A percentile compares a stretch with the other conserved stretches of the same genome.
Conservation (phyloP, 92 coral and sea anemone genomes). For the Virgularia gustaviana region DNA sequence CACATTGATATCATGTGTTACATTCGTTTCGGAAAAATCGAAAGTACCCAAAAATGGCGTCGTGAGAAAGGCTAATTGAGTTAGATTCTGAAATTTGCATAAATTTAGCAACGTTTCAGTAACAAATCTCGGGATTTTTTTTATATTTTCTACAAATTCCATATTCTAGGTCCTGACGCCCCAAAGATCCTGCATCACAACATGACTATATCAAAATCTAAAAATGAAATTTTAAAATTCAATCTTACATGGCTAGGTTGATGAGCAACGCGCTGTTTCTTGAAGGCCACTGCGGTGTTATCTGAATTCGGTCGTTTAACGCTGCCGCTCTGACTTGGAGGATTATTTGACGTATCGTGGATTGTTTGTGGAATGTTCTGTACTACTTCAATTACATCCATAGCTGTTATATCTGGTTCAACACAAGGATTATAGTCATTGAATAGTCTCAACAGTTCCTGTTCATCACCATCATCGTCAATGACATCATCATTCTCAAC, state of each 20-base stretch:
- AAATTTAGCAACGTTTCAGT: no score
- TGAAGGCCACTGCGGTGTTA: conserved; percentile 62
- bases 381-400: conserved; percentile 19
- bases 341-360: not conserved
- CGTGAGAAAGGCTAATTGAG: no score
- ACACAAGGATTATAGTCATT: conserved; percentile 59
- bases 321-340: conserved; percentile 13
- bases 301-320: conserved; percentile 36
- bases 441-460: conserved; percentile 35
- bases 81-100: no score
- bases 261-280: conserved; percentile 92
- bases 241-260: conserved; percentile 70
- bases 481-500: not conserved
- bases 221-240: not conserved
- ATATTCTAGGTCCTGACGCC: no score
- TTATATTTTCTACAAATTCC: no score
- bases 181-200: no score
- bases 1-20: no score
- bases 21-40: not conserved
- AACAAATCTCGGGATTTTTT: no score
- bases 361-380: not conserved
- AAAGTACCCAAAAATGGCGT: not conserved
- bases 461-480: conserved; percentile 21
- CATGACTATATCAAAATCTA: not conserved
- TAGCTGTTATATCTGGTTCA: conserved; percentile 28